Evolutionary conservation across 1,140 invertebrate genomes (phyloP).

Genomic region (Andricus grossulariae): DNA sequence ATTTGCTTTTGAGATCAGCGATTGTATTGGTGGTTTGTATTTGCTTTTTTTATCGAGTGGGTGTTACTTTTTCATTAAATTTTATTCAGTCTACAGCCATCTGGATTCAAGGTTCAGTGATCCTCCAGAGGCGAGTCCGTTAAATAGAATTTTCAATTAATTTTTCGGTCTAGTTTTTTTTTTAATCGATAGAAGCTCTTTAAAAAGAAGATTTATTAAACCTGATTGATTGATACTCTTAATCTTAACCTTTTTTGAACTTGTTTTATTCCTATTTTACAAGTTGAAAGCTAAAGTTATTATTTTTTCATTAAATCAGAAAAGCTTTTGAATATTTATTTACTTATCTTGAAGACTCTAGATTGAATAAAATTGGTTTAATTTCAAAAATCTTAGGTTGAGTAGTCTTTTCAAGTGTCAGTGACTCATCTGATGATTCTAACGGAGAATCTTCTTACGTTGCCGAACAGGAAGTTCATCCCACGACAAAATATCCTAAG

Average conservation of each 20-base stretch:
- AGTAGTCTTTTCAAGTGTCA: background rate
- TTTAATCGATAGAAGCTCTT: background rate
- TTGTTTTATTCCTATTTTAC: no score
- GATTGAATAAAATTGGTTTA: background rate
- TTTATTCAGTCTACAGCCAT: background rate
- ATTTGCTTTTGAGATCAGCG: no score
- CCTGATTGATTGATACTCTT: no score
- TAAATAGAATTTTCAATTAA: constrained; percentile 19
- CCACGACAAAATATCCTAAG: background rate
- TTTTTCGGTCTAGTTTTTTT: constrained; percentile 9
- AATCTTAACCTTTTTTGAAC: no score
- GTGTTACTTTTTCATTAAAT: no score
- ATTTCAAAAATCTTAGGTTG: background rate
- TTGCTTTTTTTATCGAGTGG: no score
- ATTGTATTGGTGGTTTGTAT: no score
- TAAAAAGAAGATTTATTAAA: no score
- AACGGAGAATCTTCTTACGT: constrained; percentile 1
- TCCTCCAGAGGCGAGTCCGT: background rate
- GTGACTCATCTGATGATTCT: background rate
- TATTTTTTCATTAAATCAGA: no score
- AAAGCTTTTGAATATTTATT: no score
- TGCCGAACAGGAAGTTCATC: constrained; percentile 9
- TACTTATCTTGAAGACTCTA: no score
- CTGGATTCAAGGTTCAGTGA: constrained; percentile 16
- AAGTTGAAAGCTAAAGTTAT: no score